Evolutionary conservation across 1,140 invertebrate genomes (phyloP).

Genomic region (Hypothenemus hampei): DNA sequence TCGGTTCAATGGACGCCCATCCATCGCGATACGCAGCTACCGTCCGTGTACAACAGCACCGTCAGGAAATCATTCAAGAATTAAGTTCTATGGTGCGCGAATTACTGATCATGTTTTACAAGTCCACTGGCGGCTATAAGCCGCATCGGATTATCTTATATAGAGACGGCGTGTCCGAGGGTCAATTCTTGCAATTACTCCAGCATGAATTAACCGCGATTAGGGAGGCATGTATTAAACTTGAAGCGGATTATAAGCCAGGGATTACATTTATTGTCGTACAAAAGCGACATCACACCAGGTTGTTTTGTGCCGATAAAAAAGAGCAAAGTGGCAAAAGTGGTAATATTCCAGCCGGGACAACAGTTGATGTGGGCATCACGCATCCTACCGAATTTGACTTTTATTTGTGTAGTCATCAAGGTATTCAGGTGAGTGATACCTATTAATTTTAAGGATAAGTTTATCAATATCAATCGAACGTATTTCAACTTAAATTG

Average conservation of each 20-base stretch:
- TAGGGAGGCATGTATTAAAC: conserved; percentile 96
- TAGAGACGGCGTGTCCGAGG: conserved; percentile 95
- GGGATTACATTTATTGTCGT: conserved; percentile 99
- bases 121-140: conserved; percentile 90
- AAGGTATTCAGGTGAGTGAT: conserved; percentile 87
- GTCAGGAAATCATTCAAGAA: conserved; percentile 98
- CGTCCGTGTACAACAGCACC: conserved; percentile 96
- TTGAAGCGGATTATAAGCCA: conserved; percentile 96
- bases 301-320: conserved; percentile 97
- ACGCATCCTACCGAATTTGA: conserved; percentile 99
- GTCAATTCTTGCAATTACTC: conserved; percentile 81
- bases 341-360: conserved; percentile 98
- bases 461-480: too few species aligned
- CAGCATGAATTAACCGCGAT: conserved; percentile 97
- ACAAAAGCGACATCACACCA: conserved; percentile 94
- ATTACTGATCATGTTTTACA: conserved; percentile 93
- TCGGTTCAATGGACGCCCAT: conserved; percentile 99
- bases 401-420: conserved; percentile 99
- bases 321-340: conserved; percentile 98
- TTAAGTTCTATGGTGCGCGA: conserved; percentile 95
- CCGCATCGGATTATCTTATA: conserved; percentile 97
- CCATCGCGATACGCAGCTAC: conserved; percentile 98
- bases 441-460: conserved; percentile 15
- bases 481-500: too few species aligned
- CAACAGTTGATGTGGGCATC: conserved; percentile 98